A percentile compares a stretch with the other conserved stretches of the same genome.
These are phyloP conservation scores for Catharus minimus DNA, from an alignment of 2,113 vertebrate species.

Conservation along the genomic window DNA sequence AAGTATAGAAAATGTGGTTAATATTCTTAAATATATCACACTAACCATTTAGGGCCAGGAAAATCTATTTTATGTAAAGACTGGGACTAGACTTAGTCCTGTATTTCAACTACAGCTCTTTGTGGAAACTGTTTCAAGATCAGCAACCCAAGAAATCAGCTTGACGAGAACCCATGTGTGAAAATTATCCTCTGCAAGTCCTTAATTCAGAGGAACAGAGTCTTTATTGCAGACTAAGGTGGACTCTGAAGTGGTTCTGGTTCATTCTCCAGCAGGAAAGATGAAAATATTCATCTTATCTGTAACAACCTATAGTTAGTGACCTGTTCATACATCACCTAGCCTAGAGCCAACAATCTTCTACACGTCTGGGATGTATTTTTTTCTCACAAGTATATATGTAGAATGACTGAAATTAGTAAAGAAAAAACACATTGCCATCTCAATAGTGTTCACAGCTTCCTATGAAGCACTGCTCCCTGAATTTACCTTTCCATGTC, in stretches of 20 bases:
- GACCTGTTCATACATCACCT: not conserved
- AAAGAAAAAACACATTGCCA: not conserved
- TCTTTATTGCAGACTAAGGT: not conserved
- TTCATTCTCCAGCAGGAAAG: not conserved
- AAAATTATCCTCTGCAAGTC: not conserved
- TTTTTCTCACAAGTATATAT: not conserved
- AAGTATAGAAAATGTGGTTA: not conserved
- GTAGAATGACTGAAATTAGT: not conserved
- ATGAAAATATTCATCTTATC: not conserved
- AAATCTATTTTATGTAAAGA: not conserved
- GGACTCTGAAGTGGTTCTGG: not conserved
- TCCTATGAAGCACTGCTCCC: not conserved
- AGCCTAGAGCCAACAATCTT: not conserved
- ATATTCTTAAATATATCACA: not conserved
- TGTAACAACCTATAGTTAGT: not conserved
- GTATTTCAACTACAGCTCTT: not conserved
- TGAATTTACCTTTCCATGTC: not conserved
- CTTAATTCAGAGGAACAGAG: accelerated
- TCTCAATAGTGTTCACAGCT: not conserved
- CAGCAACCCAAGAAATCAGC: not conserved
- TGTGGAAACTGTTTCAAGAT: not conserved
- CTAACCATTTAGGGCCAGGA: not conserved
- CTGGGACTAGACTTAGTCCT: not conserved
- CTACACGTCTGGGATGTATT: not conserved
- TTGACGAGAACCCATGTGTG: not conserved